A percentile compares a stretch with the other conserved stretches of the same genome.
Evolutionary conservation across 2,888 invertebrate genomes (phyloP).

Genomic region (Tryphoninae sp.): DNA sequence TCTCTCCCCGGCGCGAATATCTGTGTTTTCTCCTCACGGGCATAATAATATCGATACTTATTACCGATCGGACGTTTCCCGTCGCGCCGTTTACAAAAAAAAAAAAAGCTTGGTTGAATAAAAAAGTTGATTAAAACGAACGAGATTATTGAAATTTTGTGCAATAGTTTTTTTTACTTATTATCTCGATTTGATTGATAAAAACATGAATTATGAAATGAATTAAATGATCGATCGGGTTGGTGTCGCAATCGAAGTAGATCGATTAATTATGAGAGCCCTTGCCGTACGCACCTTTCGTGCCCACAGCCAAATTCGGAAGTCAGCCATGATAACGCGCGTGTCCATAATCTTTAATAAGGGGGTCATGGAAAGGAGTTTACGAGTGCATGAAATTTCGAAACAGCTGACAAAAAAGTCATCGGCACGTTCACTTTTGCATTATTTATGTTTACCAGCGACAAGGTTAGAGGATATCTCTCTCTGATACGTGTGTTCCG

Average conservation of each 20-base stretch:
- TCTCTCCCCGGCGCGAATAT: neutral
- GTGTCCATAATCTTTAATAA: conserved; percentile 46
- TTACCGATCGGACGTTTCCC: neutral
- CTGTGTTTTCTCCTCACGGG: neutral
- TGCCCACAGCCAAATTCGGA: conserved; percentile 11
- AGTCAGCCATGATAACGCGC: conserved; percentile 1
- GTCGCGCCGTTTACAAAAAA: neutral
- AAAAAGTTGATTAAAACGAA: neutral
- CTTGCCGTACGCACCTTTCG: too few relatives aligned
- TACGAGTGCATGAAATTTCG: conserved; percentile 15
- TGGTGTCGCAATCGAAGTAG: neutral
- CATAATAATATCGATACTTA: conserved; percentile 1
- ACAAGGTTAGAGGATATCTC: conserved; percentile 2
- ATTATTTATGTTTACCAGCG: conserved; percentile 5
- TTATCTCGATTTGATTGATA: neutral
- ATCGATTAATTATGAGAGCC: neutral
- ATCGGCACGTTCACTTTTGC: neutral
- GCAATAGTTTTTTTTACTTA: neutral
- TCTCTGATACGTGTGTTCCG: neutral
- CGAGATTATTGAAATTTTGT: neutral
- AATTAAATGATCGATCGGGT: too few relatives aligned
- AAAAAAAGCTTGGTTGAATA: neutral
- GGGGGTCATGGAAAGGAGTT: conserved; percentile 66
- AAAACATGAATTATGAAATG: too few relatives aligned
- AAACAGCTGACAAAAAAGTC: conserved; percentile 23